Percentiles rank a stretch among this genome's conserved stretches.
Evolutionary conservation across 2,113 vertebrate species (phyloP).

Genomic region (Gymnarchus niloticus): DNA sequence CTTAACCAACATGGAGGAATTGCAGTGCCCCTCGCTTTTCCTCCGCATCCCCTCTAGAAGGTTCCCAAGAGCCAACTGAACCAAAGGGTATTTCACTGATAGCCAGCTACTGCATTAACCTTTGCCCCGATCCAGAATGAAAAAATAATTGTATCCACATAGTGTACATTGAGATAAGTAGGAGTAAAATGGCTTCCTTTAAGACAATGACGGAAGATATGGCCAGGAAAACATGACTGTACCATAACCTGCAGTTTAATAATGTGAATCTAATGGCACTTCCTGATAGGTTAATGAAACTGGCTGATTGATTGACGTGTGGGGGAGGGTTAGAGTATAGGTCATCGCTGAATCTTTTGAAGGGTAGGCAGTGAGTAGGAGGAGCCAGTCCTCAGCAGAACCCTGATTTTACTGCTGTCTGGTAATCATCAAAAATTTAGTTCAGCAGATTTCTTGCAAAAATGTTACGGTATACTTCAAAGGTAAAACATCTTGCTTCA

Average conservation of each 20-base stretch:
- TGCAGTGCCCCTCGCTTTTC: neutral
- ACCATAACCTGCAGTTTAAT: neutral
- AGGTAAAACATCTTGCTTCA: slow-evolving; percentile 20
- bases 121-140: neutral
- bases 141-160: neutral
- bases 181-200: neutral
- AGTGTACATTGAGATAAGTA: neutral
- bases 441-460: slow-evolving; percentile 33
- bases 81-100: neutral
- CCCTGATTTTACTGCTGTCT: slow-evolving; percentile 44
- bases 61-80: neutral
- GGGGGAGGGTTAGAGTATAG: slow-evolving; percentile 32
- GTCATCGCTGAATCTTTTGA: slow-evolving; percentile 27
- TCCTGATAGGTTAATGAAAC: neutral
- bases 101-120: neutral
- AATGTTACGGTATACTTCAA: slow-evolving; percentile 13
- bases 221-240: neutral
- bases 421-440: slow-evolving; percentile 44
- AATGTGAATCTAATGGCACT: neutral
- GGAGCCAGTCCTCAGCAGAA: slow-evolving; percentile 42
- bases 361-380: slow-evolving; percentile 44
- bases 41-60: neutral
- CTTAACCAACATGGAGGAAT: neutral
- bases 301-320: slow-evolving; percentile 36
- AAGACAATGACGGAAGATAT: slow-evolving; percentile 3